Evolutionary conservation across 1,140 invertebrate genomes (phyloP), one percentile per base, ranked within the genome.

Genomic region (Aphelenchoides avenae): DNA sequence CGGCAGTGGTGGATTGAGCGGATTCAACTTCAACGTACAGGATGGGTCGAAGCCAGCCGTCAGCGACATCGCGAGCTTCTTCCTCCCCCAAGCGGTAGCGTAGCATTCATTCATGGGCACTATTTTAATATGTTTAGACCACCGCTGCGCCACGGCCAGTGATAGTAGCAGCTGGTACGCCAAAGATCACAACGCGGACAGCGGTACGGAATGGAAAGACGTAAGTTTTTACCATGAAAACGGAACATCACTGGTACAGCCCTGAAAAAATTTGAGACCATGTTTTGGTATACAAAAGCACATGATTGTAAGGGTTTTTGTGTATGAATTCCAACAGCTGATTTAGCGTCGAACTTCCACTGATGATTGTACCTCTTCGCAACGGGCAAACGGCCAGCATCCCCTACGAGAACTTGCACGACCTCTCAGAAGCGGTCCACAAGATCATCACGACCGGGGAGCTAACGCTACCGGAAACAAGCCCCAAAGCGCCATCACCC

Each of bases 371-470:
- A 30, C 57, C 57, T 2, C 57, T 63, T 26, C 2, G 15, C 11
- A 53, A 65, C 41, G 57, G 57, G 7, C 22, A 66, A 37, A 33
- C 11, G 9, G 13, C 29, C 22, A 39, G 64, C 20, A 24, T 59
- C 41, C 57, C 59, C 15, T 59, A 34, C 24, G 26, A 66, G 3
- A 18, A 46, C n/a, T 11, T 61, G 4, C 31, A 22, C 24, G 62
- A 66, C n/a, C 44, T 61, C 15, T 66, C 58, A 5, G 58, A 63
- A 11, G 61, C 58, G 0, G 11, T 61, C 5, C n/a, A 43, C 26
- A 24, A 57, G 33, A 55, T 61, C 4, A 37, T 59, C 1, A 53
- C 57, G 3, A 59, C 58, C 20, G 57, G 57, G 27, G 40, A 50
- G 20, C 55, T 66, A 9, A 26, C 3, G 15, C 7, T 51, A 22